A percentile compares a stretch with the other conserved stretches of the same genome.
phyloP scores from a whole-genome alignment of 2,888 invertebrate species.

The Clusia tigrina region DNA sequence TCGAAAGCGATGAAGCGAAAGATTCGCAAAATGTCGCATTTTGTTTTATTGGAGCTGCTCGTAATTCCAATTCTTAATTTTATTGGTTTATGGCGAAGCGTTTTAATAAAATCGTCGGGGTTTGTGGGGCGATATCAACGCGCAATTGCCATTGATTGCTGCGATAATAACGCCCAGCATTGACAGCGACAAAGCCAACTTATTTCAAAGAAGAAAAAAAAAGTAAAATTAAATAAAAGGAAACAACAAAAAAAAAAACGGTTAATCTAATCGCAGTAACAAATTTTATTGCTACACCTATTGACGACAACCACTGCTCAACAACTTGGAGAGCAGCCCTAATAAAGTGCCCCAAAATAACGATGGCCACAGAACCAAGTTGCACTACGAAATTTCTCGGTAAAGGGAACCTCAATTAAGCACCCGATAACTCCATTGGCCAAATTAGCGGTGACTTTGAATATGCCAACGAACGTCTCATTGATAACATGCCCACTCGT shows the following conservation, averaged over 20 bases:
- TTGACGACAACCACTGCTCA: slow-evolving; percentile 29
- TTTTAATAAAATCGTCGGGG: slow-evolving; percentile 23
- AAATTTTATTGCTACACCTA: slow-evolving; percentile 55
- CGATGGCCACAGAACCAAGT: background rate
- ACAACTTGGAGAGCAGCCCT: background rate
- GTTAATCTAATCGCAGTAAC: slow-evolving; percentile 48
- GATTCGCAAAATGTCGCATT: slow-evolving; percentile 60
- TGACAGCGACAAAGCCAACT: slow-evolving; percentile 36
- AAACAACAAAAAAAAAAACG: slow-evolving; percentile 35
- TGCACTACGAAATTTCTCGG: background rate
- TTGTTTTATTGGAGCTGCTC: slow-evolving; percentile 58
- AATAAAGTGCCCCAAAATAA: background rate
- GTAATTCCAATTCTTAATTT: slow-evolving; percentile 59
- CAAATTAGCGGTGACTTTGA: background rate
- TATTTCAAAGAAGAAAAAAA: slow-evolving; percentile 24
- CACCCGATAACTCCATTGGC: background rate
- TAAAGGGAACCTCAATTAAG: background rate
- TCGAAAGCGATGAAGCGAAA: slow-evolving; percentile 51
- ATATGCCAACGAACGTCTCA: too few relatives aligned
- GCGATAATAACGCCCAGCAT: slow-evolving; percentile 39
- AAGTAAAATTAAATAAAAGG: slow-evolving; percentile 7
- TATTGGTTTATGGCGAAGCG: slow-evolving; percentile 50
- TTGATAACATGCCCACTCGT: too few relatives aligned
- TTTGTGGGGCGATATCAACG: slow-evolving; percentile 34
- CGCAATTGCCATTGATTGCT: slow-evolving; percentile 26